A percentile compares a stretch with the other conserved stretches of the same genome.
phyloP scores from a whole-genome alignment of 2,888 invertebrate species.

The Brenthis ino region DNA sequence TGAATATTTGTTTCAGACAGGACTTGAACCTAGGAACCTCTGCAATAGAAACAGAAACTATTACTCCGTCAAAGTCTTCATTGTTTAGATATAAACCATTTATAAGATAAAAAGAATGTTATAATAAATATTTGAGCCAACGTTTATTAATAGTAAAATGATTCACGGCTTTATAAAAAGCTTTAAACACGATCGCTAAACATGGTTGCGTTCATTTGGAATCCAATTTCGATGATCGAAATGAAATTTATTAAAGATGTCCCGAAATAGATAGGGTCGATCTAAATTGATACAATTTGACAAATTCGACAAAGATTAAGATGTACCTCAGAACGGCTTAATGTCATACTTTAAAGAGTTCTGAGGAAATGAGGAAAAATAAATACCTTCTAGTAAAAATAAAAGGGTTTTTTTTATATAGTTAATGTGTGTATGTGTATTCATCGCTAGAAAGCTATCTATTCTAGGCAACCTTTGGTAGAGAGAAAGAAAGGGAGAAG shows the following conservation, averaged over 20 bases:
- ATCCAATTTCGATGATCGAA: conserved; percentile 33
- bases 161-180: conserved; percentile 27
- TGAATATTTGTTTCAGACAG: too few relatives aligned
- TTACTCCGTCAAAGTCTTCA: neutral
- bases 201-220: conserved; percentile 32
- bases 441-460: too few relatives aligned
- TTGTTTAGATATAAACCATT: conserved; percentile 25
- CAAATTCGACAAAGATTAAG: neutral
- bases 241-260: conserved; percentile 31
- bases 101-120: conserved; percentile 33
- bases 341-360: too few relatives aligned
- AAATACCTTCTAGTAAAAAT: too few relatives aligned
- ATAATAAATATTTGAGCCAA: conserved; percentile 26
- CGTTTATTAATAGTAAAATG: conserved; percentile 23
- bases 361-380: too few relatives aligned
- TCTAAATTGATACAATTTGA: conserved; percentile 15
- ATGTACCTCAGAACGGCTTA: neutral
- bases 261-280: conserved; percentile 16
- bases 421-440: too few relatives aligned
- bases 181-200: conserved; percentile 26
- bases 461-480: too few relatives aligned
- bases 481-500: too few relatives aligned
- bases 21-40: too few relatives aligned
- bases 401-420: too few relatives aligned
- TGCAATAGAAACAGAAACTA: too few relatives aligned